Evolutionary conservation across 2,113 vertebrate species (phyloP).

Genomic region (Paradoxurus hermaphroditus): DNA sequence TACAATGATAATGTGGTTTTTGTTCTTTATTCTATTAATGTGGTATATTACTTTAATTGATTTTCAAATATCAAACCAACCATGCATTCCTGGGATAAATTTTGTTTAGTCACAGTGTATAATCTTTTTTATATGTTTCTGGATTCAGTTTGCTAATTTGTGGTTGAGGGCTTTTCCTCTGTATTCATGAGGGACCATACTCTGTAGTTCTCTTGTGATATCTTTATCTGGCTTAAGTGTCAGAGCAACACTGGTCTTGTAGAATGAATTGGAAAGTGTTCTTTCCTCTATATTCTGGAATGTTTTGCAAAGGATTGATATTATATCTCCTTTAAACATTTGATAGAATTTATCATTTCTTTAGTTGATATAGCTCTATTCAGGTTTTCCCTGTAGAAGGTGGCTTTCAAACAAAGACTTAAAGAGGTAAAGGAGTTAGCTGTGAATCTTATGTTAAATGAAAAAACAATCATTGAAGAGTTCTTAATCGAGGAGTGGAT

Average conservation of each 20-base stretch:
- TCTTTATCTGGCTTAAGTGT: not conserved
- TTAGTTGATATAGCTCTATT: not conserved
- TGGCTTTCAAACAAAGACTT: not conserved
- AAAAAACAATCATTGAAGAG: not conserved
- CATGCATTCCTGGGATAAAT: conserved; percentile 32
- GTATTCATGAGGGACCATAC: not conserved
- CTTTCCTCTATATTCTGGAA: not conserved
- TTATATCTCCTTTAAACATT: not conserved
- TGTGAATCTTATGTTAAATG: not conserved
- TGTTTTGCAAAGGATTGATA: not conserved
- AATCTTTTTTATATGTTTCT: not conserved
- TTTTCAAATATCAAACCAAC: conserved; percentile 39
- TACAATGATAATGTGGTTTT: not conserved
- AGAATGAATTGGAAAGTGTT: not conserved
- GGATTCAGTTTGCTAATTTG: not conserved
- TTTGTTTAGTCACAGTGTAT: not conserved
- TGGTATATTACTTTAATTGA: not conserved
- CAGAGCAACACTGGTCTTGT: not conserved
- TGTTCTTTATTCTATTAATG: not conserved
- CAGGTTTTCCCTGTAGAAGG: not conserved
- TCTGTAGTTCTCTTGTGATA: not conserved
- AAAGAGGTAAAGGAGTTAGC: not conserved
- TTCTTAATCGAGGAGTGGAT: not conserved
- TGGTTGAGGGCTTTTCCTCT: not conserved
- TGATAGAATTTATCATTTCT: not conserved